phyloP scores from a whole-genome alignment of 2,888 invertebrate genomes.

The Mimachlamys varia region DNA sequence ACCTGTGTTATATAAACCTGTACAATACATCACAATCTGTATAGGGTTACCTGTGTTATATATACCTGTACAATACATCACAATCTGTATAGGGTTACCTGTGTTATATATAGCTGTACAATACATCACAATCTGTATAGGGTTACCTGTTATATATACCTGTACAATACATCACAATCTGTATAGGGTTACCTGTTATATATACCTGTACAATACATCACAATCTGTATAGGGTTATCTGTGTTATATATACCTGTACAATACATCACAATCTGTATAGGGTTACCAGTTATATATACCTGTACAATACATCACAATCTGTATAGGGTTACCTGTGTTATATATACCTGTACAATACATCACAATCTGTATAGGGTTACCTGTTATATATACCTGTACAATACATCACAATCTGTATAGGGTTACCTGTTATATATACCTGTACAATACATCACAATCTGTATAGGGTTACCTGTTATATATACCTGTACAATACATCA shows the following conservation, averaged over 20 bases:
- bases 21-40: constrained; percentile 21
- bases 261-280: constrained; percentile 5
- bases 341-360: constrained; percentile 32
- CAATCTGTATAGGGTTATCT: not conserved
- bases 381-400: constrained; percentile 17
- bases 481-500: constrained; percentile 29
- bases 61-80: constrained; percentile 29
- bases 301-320: constrained; percentile 21
- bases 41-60: not conserved
- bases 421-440: not conserved
- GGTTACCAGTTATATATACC: not conserved
- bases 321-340: not conserved
- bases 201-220: constrained; percentile 29
- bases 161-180: constrained; percentile 21
- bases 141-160: not conserved
- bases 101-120: constrained; percentile 17
- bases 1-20: not conserved
- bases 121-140: constrained; percentile 5
- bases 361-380: not conserved
- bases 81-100: not conserved
- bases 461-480: not conserved
- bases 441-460: constrained; percentile 21
- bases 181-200: not conserved
- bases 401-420: constrained; percentile 5
- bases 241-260: constrained; percentile 24